A percentile compares a stretch with the other conserved stretches of the same genome.
phyloP scores from a whole-genome alignment of 1,140 invertebrate genomes.

The Rhopalosiphum maidis region DNA sequence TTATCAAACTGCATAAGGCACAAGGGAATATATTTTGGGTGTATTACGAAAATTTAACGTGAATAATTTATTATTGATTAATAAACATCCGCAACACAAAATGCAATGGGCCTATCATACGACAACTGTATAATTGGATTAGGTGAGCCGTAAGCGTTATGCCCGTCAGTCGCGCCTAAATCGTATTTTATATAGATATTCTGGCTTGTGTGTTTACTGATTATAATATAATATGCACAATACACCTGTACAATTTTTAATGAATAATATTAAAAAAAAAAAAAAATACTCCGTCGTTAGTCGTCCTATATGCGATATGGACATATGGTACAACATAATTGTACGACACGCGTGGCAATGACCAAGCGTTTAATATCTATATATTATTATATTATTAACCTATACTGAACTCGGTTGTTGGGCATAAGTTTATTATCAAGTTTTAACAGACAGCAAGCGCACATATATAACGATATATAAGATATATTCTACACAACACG shows the following conservation, averaged over 20 bases:
- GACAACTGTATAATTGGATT: not conserved
- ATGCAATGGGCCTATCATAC: not conserved
- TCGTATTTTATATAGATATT: not conserved
- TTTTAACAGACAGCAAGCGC: not conserved
- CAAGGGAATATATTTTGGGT: not conserved
- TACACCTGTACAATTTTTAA: not conserved
- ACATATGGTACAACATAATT: not conserved
- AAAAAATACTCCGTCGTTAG: not conserved
- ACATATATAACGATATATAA: not conserved
- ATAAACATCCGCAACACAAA: not conserved
- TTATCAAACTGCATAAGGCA: not conserved
- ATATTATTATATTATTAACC: not conserved
- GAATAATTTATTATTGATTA: constrained; percentile 14
- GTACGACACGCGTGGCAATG: not conserved
- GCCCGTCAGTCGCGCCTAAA: not conserved
- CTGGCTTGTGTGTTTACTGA: not conserved
- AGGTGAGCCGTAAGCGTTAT: not conserved
- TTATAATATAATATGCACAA: not conserved
- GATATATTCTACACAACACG: not conserved
- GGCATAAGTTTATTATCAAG: not conserved
- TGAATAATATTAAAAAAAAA: constrained; percentile 10
- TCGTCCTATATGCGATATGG: not conserved
- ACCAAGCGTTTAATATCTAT: not conserved
- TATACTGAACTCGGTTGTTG: not conserved
- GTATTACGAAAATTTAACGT: not conserved